Conservation (phyloP, 1,140 invertebrate genomes). For the Uloborus diversus region DNA sequence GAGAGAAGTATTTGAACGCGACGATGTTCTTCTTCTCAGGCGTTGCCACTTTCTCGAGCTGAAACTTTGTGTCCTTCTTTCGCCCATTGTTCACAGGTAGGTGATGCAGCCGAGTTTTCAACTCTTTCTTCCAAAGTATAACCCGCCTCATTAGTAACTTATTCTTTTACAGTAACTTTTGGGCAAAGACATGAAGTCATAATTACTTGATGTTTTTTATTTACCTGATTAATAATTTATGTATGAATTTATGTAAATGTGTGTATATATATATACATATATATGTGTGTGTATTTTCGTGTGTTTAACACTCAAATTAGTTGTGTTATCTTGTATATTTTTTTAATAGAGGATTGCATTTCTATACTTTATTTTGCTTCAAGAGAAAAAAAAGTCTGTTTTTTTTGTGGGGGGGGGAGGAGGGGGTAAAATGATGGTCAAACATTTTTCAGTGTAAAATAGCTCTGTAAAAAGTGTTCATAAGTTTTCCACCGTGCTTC, state of each 20-base stretch:
- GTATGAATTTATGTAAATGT: not conserved
- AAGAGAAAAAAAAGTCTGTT: no score
- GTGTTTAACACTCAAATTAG: no score
- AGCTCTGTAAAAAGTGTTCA: no score
- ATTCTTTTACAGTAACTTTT: not conserved
- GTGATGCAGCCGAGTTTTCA: constrained; percentile 14
- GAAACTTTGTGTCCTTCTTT: constrained; percentile 34
- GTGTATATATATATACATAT: no score
- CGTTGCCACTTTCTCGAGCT: constrained; percentile 34
- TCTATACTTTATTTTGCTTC: no score
- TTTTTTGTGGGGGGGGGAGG: no score
- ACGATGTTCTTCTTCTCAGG: constrained; percentile 38
- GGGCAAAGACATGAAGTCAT: not conserved
- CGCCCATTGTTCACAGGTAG: constrained; percentile 49
- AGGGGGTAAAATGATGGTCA: no score
- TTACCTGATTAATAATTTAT: not conserved
- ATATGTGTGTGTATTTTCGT: no score
- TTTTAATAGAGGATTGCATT: no score
- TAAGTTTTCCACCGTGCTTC: no score
- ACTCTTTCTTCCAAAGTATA: constrained; percentile 26
- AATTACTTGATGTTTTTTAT: not conserved
- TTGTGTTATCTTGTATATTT: no score
- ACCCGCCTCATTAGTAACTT: not conserved
- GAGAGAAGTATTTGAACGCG: constrained; percentile 10
- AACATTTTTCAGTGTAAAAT: no score